Conservation (phyloP, 2,797 vertebrate species). For the Sebastes matsubarae region DNA sequence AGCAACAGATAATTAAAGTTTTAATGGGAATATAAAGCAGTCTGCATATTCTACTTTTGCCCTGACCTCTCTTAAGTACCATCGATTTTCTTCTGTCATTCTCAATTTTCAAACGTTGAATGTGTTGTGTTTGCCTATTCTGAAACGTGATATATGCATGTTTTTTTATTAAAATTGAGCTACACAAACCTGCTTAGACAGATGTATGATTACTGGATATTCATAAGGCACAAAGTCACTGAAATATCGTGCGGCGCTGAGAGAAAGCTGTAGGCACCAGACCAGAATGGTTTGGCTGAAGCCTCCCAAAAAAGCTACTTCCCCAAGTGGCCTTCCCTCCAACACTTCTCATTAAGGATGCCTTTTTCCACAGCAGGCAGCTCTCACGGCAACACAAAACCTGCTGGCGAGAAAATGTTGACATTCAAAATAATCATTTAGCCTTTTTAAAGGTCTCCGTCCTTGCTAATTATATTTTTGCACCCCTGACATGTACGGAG, state of each 20-base stretch:
- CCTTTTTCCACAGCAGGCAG: constrained; percentile 8
- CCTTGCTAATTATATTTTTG: constrained; percentile 15
- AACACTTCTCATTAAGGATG: constrained; percentile 26
- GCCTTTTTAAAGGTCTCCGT: constrained; percentile 24
- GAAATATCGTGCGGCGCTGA: background rate
- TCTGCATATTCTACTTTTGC: background rate
- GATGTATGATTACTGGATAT: constrained; percentile 23
- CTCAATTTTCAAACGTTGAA: background rate
- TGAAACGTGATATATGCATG: background rate
- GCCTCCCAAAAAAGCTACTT: constrained; percentile 23
- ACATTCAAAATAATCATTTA: constrained; percentile 51
- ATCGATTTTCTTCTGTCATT: background rate
- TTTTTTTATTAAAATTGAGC: background rate
- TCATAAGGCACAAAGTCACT: constrained; percentile 4
- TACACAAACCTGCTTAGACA: background rate
- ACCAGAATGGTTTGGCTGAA: constrained; percentile 27
- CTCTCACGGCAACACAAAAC: background rate
- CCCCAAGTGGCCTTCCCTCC: constrained; percentile 15
- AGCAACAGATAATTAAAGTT: constrained; percentile 44
- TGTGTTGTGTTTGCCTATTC: background rate
- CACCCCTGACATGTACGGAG: background rate
- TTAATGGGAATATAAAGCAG: constrained; percentile 23
- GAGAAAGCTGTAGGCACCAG: constrained; percentile 26
- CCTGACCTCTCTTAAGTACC: background rate
- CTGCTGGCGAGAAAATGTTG: constrained; percentile 18